Evolutionary conservation across 2,797 vertebrate genomes (phyloP), one percentile per base, ranked within the genome.

Genomic region (Silurus lanzhouensis): DNA sequence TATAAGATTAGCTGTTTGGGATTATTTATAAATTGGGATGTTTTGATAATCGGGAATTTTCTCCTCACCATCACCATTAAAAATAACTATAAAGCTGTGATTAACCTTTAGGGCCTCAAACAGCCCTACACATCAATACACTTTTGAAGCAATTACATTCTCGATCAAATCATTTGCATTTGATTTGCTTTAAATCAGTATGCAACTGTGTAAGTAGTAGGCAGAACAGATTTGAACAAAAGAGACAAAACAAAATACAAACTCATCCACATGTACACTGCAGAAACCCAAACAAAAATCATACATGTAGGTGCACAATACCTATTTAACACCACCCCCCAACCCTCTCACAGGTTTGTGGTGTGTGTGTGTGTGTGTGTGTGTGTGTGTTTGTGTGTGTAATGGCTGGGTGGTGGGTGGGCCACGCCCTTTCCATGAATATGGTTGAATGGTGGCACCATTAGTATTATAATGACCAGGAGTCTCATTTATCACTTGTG

Each of bases 91-190:
- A 90, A 89, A 90, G 89, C 90, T 93, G 89, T 90, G 87, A 85
- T 72, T 89, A 89, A 91, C 88, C 84, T 83, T 91, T 84, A 88
- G 89, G 90, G 52, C 84, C 31, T 44, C 31, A 63, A 15, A 61
- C 31, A 63, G 86, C 89, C 91, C 88, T 89, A 92, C 75, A 84
- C 84, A 89, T 90, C 83, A 44, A 91, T 92, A 91, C 91, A 95
- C 94, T 95, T 74, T 95, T 93, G 93, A 91, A 93, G 90, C 92
- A 94, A 93, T 90, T 95, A 95, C 95, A 95, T 95, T 96, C 95
- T 95, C 92, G 91, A n/a, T 63, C 22, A 79, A 79, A 79, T 93
- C 91, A 91, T 91, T 93, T 90, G 89, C 83, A 87, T 71, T 87
- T 89, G 64, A 84, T 90, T 87, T 85, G 48, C 48, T 84, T 82